Evolutionary conservation across 2,797 vertebrate genomes (phyloP), one percentile per base, ranked within the genome.

Genomic region (Melanogrammus aeglefinus): DNA sequence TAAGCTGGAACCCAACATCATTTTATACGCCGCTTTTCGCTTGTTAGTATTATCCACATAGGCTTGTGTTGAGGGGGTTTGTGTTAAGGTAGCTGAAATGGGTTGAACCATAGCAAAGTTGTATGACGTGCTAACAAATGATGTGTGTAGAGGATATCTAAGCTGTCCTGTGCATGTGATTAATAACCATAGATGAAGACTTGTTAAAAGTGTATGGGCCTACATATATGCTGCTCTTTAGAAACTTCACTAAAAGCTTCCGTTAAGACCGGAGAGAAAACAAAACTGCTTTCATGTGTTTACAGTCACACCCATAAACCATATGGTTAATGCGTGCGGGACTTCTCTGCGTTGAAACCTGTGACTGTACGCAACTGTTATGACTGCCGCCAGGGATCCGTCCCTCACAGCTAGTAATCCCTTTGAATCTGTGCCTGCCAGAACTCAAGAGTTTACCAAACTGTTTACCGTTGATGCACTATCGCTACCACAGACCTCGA

Each of bases 151-250:
- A 81, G 81, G 80, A 82, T 81, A 76, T 75, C 47, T 89, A 91
- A 80, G 82, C 85, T 81, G 88, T 91, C 79, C 84, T 85, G 87
- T 93, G 92, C 93, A 93, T 94, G 93, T 89, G 88, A 66, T 90
- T 90, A 83, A 91, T 90, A 83, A 91, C 80, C 89, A 81, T 83
- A 84, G 86, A 83, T 74, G 80, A 82, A 88, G 88, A 83, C 79
- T 77, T 74, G 79, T 86, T 72, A 35, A 76, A 83, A 79, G 80
- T 81, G 87, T 84, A 79, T 90, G 89, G 88, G 87, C 88, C 89
- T 88, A 91, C 82, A 84, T 90, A 90, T 87, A 91, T 90, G 90
- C 92, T 92, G 91, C 92, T 92, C 85, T 89, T 87, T n/a, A 89
- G 77, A 44, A 86, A 85, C 82, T 44, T 78, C 88, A 86, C 86